Base-by-base conservation (phyloP, 2,888 invertebrate species). In the Dicycla oo region DNA sequence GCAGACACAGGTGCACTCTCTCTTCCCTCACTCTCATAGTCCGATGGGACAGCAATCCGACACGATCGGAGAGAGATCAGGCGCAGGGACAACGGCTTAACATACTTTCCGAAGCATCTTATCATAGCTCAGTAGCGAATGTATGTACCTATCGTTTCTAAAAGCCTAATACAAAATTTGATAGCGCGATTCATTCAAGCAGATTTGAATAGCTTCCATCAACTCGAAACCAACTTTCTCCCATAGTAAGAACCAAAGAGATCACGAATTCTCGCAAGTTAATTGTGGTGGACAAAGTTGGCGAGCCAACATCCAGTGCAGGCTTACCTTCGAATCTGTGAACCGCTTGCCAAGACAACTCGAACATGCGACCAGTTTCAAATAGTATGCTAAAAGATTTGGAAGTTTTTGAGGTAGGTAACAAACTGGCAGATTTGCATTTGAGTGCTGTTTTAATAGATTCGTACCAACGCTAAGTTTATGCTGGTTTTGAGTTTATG, bases 241-340 rank as follows among this genome's bases (percentile, higher is more conserved):
- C 45, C 20, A 7, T 83, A 43, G 84, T 84, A 86, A 51, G 72
- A 65, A 54, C 73, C 30, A 71, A 74, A 77, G 72, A 73, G 83
- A 82, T 84, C 83, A 80, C 78, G 83, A 85, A 82, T 78, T 67
- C 74, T 69, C 57, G 70, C 64, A 74, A 83, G 87, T 80, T 85
- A 85, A 85, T 86, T 85, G 87, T 82, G 87, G 87, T 75, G 64
- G 62, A 70, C 73, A 76, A 78, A 85, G 83, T 87, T 80, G 72
- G 68, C 83, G 74, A 78, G 80, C 85, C 78, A 80, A 77, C 80
- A 77, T 81, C 69, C 47, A 78, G 65, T 63, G 63, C 72, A 53
- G 40, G 74, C 76, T 85, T 85, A 81, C 85, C 76, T 77, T 58
- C 70, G 23, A 73, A 75, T 71, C 81, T 78, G 71, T 73, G 74